These are phyloP conservation scores for Serinus canaria DNA, from an alignment of 2,113 vertebrate genomes.

Conservation along the genomic window DNA sequence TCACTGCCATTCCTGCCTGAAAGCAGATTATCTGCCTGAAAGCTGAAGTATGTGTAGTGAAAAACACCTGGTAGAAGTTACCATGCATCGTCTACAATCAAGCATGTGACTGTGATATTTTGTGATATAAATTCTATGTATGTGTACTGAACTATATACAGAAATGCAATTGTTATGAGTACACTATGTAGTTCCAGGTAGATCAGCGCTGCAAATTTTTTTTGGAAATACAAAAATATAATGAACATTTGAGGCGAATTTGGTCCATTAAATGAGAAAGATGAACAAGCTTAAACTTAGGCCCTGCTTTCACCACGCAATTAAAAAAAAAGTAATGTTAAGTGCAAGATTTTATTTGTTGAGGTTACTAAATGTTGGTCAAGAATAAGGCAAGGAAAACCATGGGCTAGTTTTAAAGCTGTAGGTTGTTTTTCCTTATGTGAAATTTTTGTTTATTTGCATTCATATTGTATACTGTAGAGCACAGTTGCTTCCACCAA, in stretches of 20 bases:
- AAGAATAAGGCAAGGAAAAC: background rate
- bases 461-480: background rate
- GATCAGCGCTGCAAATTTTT: fast-evolving
- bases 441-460: background rate
- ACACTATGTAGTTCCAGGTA: background rate
- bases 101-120: background rate
- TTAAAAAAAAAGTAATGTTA: background rate
- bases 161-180: background rate
- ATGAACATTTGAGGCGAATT: background rate
- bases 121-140: background rate
- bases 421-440: background rate
- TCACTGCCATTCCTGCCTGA: background rate
- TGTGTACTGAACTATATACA: background rate
- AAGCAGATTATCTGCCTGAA: background rate
- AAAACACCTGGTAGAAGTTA: background rate
- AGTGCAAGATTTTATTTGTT: background rate
- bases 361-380: background rate
- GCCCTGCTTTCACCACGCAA: background rate
- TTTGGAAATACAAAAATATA: background rate
- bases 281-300: background rate
- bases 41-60: background rate
- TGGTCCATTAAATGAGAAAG: background rate
- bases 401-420: background rate
- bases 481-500: background rate
- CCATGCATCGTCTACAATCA: background rate